Conservation (phyloP, 2,113 vertebrate species). For the Triplophysa siluroides region DNA sequence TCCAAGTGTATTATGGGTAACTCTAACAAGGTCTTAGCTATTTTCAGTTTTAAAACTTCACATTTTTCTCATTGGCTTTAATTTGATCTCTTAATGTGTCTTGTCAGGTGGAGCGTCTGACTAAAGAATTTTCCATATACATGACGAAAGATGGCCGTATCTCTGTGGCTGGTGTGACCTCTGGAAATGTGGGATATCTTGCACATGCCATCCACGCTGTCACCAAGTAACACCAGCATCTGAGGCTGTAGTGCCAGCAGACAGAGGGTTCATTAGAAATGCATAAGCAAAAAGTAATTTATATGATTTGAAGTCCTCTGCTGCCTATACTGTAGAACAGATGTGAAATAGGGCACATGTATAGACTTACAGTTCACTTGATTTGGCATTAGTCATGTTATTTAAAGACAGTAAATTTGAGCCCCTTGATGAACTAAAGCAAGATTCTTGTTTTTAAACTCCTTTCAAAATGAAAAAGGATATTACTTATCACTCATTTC, state of each 20-base stretch:
- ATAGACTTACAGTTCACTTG: conserved; percentile 39
- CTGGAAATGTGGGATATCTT: conserved; percentile 88
- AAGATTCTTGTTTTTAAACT: conserved; percentile 7
- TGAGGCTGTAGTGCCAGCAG: conserved; percentile 13
- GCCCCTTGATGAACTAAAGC: not conserved
- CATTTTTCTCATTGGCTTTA: not conserved
- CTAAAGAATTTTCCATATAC: conserved; percentile 93
- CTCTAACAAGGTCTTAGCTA: not conserved
- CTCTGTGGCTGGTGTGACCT: conserved; percentile 91
- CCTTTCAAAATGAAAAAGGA: conserved; percentile 16
- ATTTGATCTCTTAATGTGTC: not conserved
- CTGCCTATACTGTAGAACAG: not conserved
- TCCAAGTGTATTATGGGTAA: not conserved
- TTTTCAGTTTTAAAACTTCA: not conserved
- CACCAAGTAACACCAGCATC: conserved; percentile 80
- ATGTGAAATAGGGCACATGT: conserved; percentile 1
- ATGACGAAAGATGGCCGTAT: conserved; percentile 98
- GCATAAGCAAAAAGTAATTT: conserved; percentile 26
- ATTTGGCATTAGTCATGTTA: conserved; percentile 28
- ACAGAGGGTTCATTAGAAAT: not conserved
- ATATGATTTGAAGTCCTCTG: conserved; percentile 3
- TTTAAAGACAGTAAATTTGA: not conserved
- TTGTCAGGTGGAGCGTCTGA: conserved; percentile 88
- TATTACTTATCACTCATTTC: conserved; percentile 1
- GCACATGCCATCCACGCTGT: conserved; percentile 91